Evolutionary conservation across 2,888 invertebrate species (phyloP).

Genomic region (Lochmaea crataegi): DNA sequence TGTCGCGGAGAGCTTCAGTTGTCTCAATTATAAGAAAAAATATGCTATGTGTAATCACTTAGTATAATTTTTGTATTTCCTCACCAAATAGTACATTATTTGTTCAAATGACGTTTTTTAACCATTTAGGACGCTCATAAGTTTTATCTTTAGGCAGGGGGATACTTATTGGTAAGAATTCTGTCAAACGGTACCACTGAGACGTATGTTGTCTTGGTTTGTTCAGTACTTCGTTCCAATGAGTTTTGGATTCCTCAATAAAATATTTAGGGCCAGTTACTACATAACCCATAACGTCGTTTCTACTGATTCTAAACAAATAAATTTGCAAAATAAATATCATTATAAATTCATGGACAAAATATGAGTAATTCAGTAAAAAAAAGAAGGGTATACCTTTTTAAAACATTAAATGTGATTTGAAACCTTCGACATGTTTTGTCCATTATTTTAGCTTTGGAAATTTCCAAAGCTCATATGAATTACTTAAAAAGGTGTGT

Average conservation of each 20-base stretch:
- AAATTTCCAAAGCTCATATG: too few species aligned
- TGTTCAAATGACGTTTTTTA: slow-evolving; percentile 36
- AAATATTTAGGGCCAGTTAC: slow-evolving; percentile 79
- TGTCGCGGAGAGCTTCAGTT: background rate
- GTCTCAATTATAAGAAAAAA: too few species aligned
- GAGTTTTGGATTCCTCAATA: slow-evolving; percentile 82
- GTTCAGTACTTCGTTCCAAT: slow-evolving; percentile 88
- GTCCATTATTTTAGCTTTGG: too few species aligned
- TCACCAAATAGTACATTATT: background rate
- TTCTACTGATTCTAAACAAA: slow-evolving; percentile 79
- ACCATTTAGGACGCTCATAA: slow-evolving; percentile 70
- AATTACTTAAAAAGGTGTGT: too few species aligned
- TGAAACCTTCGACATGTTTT: too few species aligned
- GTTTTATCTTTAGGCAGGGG: slow-evolving; percentile 69
- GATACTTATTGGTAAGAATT: slow-evolving; percentile 75
- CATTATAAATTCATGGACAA: background rate
- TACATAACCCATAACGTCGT: slow-evolving; percentile 88
- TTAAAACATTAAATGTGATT: too few species aligned
- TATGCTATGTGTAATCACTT: too few species aligned
- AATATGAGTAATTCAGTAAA: background rate
- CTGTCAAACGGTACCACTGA: slow-evolving; percentile 85
- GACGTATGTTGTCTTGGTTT: slow-evolving; percentile 85
- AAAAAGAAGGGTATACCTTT: too few species aligned
- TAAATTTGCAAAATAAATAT: background rate
- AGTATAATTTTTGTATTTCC: background rate